phyloP scores from a whole-genome alignment of 2,113 vertebrate species.

The Chloebia gouldiae region DNA sequence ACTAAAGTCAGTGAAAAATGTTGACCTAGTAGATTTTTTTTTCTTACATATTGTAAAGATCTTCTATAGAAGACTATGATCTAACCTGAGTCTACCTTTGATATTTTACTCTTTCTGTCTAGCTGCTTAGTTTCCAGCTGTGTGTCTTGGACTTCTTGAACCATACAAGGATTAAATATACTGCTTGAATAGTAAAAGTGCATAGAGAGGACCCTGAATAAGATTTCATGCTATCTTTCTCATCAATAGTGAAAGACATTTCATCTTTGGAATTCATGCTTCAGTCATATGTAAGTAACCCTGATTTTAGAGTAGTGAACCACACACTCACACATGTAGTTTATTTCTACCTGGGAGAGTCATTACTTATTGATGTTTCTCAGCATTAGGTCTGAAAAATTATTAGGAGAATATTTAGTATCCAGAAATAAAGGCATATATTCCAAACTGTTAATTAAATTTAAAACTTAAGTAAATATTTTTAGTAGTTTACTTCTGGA shows the following conservation, averaged over 20 bases:
- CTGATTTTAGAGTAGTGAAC: neutral
- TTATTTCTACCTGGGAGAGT: neutral
- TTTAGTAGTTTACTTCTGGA: neutral
- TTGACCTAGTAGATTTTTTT: neutral
- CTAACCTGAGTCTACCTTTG: neutral
- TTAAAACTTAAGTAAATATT: neutral
- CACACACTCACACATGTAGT: neutral
- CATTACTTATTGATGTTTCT: neutral
- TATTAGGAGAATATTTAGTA: neutral
- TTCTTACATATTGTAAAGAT: neutral
- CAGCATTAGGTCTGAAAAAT: neutral
- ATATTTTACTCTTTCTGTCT: neutral
- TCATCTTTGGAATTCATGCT: neutral
- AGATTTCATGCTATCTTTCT: neutral
- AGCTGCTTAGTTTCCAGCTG: conserved; percentile 3
- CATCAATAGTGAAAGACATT: neutral
- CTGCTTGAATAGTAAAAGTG: neutral
- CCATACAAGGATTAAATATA: neutral
- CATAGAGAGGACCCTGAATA: neutral
- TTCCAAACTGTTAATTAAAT: neutral
- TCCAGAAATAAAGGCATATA: neutral
- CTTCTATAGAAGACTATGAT: neutral
- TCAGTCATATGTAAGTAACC: neutral
- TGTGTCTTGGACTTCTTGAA: neutral
- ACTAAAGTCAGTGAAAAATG: neutral